Base-by-base conservation (phyloP, 2,888 invertebrate genomes). In the Eucera pruinosa region DNA sequence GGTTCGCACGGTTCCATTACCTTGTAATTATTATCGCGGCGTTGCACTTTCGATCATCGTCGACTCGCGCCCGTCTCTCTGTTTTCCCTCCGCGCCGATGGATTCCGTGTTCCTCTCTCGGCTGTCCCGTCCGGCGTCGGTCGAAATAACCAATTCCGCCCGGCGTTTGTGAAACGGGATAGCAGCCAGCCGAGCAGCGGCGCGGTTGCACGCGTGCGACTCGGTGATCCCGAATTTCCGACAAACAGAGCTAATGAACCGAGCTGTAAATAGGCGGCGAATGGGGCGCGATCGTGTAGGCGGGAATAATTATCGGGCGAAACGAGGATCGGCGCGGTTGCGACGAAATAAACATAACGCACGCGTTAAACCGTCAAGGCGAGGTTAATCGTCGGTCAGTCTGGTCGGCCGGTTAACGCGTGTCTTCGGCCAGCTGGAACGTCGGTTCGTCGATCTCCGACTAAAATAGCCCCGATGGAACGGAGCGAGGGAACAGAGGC, bases 21-120 rank as follows among this genome's bases (percentile, higher is more conserved):
- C 33, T 60, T 33, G 55, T 69, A 77, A 78, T 80, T 69, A 71
- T 71, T 60, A 48, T 57, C 61, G 57, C 39, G 41, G 58, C 64
- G 65, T 64, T 65, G 68, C 61, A 74, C 65, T 68, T 70, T 62
- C 67, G 61, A 74, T 62, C 64, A 64, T 50, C 0, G 43, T 36
- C 30, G 60, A 30, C 11, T 11, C 33, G 33, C 33, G 33, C 7
- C 33, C n/a, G n/a, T n/a, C n/a, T n/a, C n/a, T n/a, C n/a, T n/a
- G n/a, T n/a, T n/a, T n/a, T n/a, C n/a, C n/a, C n/a, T 36, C 36
- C 33, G 33, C 33, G 33, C 7, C 33, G n/a, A n/a, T n/a, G n/a
- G n/a, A n/a, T n/a, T n/a, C n/a, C n/a, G n/a, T 30, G 4, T 11
- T 4, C 30, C 27, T 25, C 50, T 27, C n/a, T 11, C 52, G 11